Base-by-base conservation (phyloP, 2,113 vertebrate genomes). In the Amazona vittata region DNA sequence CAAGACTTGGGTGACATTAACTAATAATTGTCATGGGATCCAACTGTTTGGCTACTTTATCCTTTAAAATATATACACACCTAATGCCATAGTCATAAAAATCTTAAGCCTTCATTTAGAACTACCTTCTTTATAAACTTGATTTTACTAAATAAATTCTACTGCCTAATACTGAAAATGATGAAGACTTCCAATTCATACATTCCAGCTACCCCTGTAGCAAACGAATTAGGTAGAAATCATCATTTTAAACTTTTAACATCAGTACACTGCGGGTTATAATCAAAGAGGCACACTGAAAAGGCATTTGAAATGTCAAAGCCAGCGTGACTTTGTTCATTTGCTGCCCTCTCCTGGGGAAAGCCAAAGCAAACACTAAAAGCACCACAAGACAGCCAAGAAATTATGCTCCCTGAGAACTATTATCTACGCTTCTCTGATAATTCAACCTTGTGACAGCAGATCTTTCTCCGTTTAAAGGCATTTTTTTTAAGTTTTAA, bases 341-440 rank as follows among this genome's bases (percentile, higher is more conserved):
- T 68, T 90, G 89, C 94, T 97, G 96, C 95, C 96, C 86, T 6
- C 96, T 88, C 39, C 89, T 71, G 95, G 95, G 31, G 4, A 16
- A 65, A 63, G 43, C 5, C 12, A 59, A 62, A 76, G 6, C 25
- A 46, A 62, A 35, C 12, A 16, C 20, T 24, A 59, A 19, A 46
- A 63, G 39, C n/a, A 7, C 37, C 47, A 11, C 13, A 18, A 24
- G 5, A 16, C 13, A 2, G 10, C 10, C 60, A 25, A 41, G 64
- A 41, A 39, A 59, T 24, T 59, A 59, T 22, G 21, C 10, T 59
- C 20, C 20, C 20, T 2, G 33, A n/a, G 19, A 24, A 15, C 14
- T 0, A 0, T 46, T 63, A 29, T 5, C 11, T 22, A 39, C 6
- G 3, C 7, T 46, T 21, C 9, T 33, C 25, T 8, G 10, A 6